phyloP scores from a whole-genome alignment of 2,797 vertebrate genomes.

The Cossypha heuglini region DNA sequence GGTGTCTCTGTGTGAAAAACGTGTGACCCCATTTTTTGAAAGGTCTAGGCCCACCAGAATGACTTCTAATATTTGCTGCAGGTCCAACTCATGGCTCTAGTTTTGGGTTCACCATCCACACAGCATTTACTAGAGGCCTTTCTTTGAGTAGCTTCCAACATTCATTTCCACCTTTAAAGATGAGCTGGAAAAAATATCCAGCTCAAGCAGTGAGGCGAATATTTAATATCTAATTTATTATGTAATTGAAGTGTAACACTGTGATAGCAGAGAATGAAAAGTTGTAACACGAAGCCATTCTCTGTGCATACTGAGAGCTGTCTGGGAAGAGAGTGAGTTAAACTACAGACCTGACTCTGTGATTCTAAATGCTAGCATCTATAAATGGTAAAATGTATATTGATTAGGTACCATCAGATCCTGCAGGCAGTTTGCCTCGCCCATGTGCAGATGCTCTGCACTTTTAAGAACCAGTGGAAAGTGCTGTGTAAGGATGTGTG shows the following conservation, averaged over 20 bases:
- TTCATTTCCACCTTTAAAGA: background rate
- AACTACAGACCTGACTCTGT: background rate
- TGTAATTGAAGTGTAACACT: background rate
- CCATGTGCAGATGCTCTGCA: constrained; percentile 12
- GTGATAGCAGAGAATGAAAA: background rate
- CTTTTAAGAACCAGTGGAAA: constrained; percentile 41
- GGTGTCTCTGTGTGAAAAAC: background rate
- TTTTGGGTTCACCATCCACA: background rate
- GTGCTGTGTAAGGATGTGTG: constrained; percentile 32
- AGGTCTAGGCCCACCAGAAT: background rate
- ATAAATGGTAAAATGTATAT: constrained; percentile 34
- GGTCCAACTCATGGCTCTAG: background rate
- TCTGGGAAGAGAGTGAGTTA: background rate
- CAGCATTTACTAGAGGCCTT: background rate
- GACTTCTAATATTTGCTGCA: background rate
- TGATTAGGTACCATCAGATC: constrained; percentile 37
- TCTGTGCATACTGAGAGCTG: background rate
- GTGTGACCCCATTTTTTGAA: background rate
- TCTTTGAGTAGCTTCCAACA: background rate
- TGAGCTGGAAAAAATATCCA: background rate
- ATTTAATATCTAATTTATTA: background rate
- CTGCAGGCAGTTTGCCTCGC: constrained; percentile 37
- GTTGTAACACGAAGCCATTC: background rate
- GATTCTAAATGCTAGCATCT: background rate
- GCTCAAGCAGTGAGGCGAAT: background rate